These are phyloP conservation scores for Palythoa grandiflora DNA, from an alignment of 92 coral and sea anemone genomes.

Conservation along the genomic window DNA sequence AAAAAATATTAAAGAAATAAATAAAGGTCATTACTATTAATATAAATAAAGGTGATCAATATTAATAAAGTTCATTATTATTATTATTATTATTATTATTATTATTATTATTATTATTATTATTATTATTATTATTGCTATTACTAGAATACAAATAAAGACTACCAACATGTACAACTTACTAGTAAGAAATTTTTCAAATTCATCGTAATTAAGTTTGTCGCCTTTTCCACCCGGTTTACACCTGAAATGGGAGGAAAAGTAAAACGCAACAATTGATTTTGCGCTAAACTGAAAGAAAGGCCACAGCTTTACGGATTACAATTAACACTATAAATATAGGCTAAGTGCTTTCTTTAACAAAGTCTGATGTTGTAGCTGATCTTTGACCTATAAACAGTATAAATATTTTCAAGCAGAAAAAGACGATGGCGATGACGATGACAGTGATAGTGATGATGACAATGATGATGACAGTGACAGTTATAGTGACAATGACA, in stretches of 20 bases:
- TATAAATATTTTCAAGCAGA: no score
- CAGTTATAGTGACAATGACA: background rate
- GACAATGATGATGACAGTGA: background rate
- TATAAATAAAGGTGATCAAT: no score
- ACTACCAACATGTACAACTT: background rate
- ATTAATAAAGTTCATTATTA: no score
- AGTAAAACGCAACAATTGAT: no score
- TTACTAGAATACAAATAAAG: background rate
- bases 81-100: no score
- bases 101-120: no score
- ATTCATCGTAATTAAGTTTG: conserved; percentile 52
- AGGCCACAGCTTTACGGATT: background rate
- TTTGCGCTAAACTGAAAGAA: background rate
- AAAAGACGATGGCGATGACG: background rate
- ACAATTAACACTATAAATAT: background rate
- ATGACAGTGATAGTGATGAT: background rate
- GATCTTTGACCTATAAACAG: no score
- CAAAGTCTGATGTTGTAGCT: no score
- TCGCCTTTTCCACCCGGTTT: conserved; percentile 45
- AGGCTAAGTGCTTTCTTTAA: background rate
- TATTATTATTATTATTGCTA: no score
- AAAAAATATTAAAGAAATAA: no score
- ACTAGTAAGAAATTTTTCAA: conserved; percentile 53
- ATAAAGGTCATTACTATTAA: no score
- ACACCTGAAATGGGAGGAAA: conserved; percentile 41